Evolutionary conservation across 2,113 vertebrate species (phyloP), one percentile per base, ranked within the genome.

Genomic region (Anarrhichthys ocellatus): DNA sequence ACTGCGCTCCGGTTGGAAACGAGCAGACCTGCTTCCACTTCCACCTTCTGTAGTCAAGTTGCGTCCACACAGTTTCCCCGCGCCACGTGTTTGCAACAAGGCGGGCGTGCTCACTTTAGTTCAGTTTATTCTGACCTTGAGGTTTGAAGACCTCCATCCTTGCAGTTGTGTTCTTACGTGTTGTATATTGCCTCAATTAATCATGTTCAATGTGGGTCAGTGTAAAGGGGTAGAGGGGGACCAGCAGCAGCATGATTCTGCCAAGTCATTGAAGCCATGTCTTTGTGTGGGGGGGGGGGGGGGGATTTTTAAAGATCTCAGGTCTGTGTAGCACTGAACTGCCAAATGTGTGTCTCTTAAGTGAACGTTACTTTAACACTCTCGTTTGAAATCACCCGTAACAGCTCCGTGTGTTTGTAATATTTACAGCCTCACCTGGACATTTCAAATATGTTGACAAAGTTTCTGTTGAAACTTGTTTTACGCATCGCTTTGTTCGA

Each of bases 301-400:
- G 46, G 34, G 18, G 4, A 59, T 2, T 11, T 62, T 4, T 9
- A 18, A 1, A 64, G 10, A 81, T 77, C 86, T 82, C 76, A 88
- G 87, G 82, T 82, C 29, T 76, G 38, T 80, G 6, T 64, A 69
- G 24, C 48, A 71, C 34, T 38, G 11, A 29, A 54, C 56, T 82
- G 36, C 46, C 48, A 58, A 52, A 22, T 65, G 58, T 78, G 1
- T 64, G n/a, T 18, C 52, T 17, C n/a, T 48, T n/a, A 38, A 27
- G 36, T 24, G 48, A 54, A 44, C 40, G 52, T 64, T 22, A 27
- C 9, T 52, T 7, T 40, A 79, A 50, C 29, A 15, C 15, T 50
- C 3, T 13, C 4, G 14, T 59, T 20, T 46, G 3, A 13, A 76
- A 63, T 70, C 17, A 36, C 40, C 38, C 72, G 5, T 32, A n/a